Base-by-base conservation (phyloP, 2,888 invertebrate species). In the Hyles lineata region DNA sequence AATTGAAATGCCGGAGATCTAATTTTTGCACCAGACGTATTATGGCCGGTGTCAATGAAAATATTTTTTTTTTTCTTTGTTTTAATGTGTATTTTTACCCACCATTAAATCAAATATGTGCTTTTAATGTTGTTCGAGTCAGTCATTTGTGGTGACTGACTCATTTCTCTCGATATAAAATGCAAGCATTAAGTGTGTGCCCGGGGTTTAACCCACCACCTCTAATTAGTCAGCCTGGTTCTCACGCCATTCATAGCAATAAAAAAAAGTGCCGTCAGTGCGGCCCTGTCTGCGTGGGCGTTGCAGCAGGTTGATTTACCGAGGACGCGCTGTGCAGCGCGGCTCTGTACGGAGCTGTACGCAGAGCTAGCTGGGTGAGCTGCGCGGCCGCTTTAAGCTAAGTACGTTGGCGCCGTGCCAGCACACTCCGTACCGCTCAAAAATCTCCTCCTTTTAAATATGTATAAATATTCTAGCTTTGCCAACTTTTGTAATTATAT, bases 321-420 rank as follows among this genome's bases (percentile, higher is more conserved):
- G 55, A 6, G 19, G 52, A 5, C 1, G 43, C 43, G 43, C 43
- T 11, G 43, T 11, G 43, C 43, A 15, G 43, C 55, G 55, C n/a
- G n/a, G 43, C 43, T 11, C 43, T 11, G 43, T 11, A 15, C 43
- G 43, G 43, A 19, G 55, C n/a, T 19, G 43, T 2, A 11, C 43
- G 43, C 43, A 15, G 43, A 11, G 43, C 43, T 43, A 11, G 43
- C 43, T 43, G 43, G 43, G 43, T 15, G 43, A 43, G 60, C 15
- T 60, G 23, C 15, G 25, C 15, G 32, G 32, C 19, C 55, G 55
- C 58, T 70, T 29, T 25, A 15, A 59, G 59, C 70, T 70, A 70
- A 70, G 60, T 70, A 60, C 60, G 15, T 52, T 70, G 70, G 70
- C 70, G 17, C 23, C 21, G 21, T 21, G 59, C 70, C 70, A 70